A percentile compares a stretch with the other conserved stretches of the same genome.
These are phyloP conservation scores for Procavia capensis DNA, from an alignment of 2,113 vertebrate species.

Conservation along the genomic window DNA sequence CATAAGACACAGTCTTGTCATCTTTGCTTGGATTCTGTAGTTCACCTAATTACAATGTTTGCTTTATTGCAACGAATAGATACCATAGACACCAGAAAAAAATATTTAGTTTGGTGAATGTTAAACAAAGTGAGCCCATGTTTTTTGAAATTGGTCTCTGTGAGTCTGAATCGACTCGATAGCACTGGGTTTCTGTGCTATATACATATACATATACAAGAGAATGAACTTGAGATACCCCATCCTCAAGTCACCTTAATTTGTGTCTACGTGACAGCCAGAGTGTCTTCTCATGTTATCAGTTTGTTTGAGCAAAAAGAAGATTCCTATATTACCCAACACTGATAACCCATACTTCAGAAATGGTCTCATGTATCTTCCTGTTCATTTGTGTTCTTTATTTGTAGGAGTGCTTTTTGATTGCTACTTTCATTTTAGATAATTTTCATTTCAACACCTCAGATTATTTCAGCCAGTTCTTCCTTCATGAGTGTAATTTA, in stretches of 20 bases:
- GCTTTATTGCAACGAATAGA: not conserved
- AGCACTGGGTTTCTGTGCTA: too few relatives aligned
- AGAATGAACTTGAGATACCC: not conserved
- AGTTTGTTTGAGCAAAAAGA: constrained; percentile 47
- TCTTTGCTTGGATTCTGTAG: too few relatives aligned
- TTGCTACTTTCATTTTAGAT: constrained; percentile 62
- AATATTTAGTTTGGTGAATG: constrained; percentile 32
- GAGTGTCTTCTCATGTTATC: not conserved
- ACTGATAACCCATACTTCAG: not conserved
- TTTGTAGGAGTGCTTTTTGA: constrained; percentile 58
- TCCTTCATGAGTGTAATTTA: constrained; percentile 63
- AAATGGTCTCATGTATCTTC: not conserved
- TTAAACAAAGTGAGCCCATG: constrained; percentile 37
- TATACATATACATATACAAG: not conserved
- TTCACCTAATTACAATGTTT: constrained; percentile 54
- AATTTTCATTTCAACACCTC: constrained; percentile 77
- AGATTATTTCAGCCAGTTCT: constrained; percentile 72
- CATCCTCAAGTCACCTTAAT: constrained; percentile 43
- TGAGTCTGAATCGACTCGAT: too few relatives aligned
- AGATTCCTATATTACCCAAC: not conserved
- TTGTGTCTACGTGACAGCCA: constrained; percentile 31
- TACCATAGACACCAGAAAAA: not conserved
- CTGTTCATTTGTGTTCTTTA: constrained; percentile 25
- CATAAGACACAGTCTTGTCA: too few relatives aligned
- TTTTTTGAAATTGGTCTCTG: too few relatives aligned